Evolutionary conservation across 2,113 vertebrate species (phyloP), one percentile per base, ranked within the genome.

Genomic region (Podocnemis expansa): DNA sequence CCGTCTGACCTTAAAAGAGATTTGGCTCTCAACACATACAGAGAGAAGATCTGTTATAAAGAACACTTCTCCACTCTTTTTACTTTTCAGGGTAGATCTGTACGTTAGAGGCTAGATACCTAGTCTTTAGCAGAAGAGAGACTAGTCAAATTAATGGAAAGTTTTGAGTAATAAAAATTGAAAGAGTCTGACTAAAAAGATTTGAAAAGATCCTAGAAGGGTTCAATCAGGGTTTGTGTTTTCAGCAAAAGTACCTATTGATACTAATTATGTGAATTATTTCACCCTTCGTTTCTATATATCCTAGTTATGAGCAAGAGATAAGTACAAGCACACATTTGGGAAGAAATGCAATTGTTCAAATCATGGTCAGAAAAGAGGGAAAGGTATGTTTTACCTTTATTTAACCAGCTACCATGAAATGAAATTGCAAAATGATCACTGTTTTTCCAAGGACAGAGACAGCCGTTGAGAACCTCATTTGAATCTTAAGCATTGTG

Each of bases 251-350:
- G 25, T 27, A 76, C 12, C 25, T 76, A 43, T 25, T 91, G 79
- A 24, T 95, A 38, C 6, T 95, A 60, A 94, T 93, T 94, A 95
- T 87, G 80, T 94, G 89, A 94, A 93, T 87, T 13, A 78, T 83
- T 63, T 94, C 80, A 89, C 43, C 29, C 34, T 60, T 89, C 17
- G 73, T 87, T 95, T 95, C 55, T 89, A 5, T 1, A 0, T 85
- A 43, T 70, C 75, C 82, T 80, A 90, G 21, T 83, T 25, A 87
- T 83, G 83, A 0, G 2, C 6, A 54, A 14, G n/a, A 70, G 19
- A 56, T 81, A 92, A 73, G 70, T 85, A 29, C 78, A 89, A 81
- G 60, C 75, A 17, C 2, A n/a, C 38, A 78, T 5, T 60, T 76
- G 4, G 52, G 85, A 91, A 87, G 1, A 29, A 83, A 60, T 43